Percentiles rank a stretch among this genome's conserved stretches.
Evolutionary conservation across 2,888 invertebrate species (phyloP).

Genomic region (Iselma pallidipennis): DNA sequence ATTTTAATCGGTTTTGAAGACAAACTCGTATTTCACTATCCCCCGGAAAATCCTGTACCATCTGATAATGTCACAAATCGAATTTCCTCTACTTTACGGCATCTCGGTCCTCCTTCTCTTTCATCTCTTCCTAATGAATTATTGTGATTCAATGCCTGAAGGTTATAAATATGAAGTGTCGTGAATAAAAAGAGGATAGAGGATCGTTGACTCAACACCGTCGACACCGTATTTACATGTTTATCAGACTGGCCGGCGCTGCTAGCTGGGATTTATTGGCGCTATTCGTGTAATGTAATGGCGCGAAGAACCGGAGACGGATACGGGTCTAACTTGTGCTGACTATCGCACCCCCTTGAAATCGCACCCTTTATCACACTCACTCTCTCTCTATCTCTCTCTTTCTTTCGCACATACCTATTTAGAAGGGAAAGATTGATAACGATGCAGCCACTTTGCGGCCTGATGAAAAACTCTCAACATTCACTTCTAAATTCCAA

Average conservation of each 20-base stretch:
- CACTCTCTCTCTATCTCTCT: slow-evolving; percentile 11
- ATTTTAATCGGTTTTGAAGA: slow-evolving; percentile 26
- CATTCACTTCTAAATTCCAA: not conserved
- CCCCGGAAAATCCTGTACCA: slow-evolving; percentile 14
- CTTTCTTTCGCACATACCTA: not conserved
- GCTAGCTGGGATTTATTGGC: slow-evolving; percentile 46
- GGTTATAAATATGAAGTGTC: slow-evolving; percentile 42
- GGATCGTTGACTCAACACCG: slow-evolving; percentile 2
- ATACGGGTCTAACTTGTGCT: slow-evolving; percentile 42
- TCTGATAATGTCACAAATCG: slow-evolving; percentile 48
- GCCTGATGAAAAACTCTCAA: slow-evolving; percentile 14
- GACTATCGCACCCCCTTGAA: slow-evolving; percentile 16
- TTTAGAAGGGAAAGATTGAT: slow-evolving; percentile 17
- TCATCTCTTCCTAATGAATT: slow-evolving; percentile 13
- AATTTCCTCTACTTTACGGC: slow-evolving; percentile 43
- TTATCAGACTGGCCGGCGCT: slow-evolving; percentile 50
- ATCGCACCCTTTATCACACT: not conserved
- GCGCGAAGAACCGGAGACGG: slow-evolving; percentile 51
- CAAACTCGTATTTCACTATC: slow-evolving; percentile 27
- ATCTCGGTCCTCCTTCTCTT: slow-evolving; percentile 18
- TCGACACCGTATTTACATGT: slow-evolving; percentile 49
- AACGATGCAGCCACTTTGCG: slow-evolving; percentile 29
- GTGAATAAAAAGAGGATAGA: not conserved
- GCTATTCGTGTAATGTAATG: slow-evolving; percentile 48
- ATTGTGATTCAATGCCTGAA: slow-evolving; percentile 14